Base-by-base conservation (phyloP, 2,888 invertebrate genomes). In the Acleris sparsana region DNA sequence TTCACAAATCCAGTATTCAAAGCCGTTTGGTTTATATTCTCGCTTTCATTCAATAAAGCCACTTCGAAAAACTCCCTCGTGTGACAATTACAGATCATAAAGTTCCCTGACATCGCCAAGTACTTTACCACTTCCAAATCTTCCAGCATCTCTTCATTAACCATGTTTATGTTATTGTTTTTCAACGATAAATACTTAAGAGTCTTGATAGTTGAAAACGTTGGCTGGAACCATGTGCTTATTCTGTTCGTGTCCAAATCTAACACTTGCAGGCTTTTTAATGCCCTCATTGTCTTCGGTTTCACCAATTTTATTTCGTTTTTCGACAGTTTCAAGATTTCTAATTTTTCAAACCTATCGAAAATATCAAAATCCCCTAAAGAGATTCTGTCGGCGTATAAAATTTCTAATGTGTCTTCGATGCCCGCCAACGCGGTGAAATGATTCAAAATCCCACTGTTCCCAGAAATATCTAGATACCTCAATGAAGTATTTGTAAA, bases 61-160 rank as follows among this genome's bases (percentile, higher is more conserved):
- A 85, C 72, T 46, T 93, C 92, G 44, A 93, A 87, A 9, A 94
- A 80, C n/a, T 94, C 91, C 63, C 92, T 87, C 0, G 93, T 77
- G 3, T 89, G 80, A 67, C 95, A 95, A 60, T 93, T 93, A 73
- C 95, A 95, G 0, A 94, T 83, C 20, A 95, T 91, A 7, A 92
- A 91, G 74, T 95, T 96, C 0, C 86, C 87, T 0, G 93, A 89
- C 0, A 95, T 59, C 1, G 90, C 92, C 0, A 95, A 68, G 63
- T 88, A 93, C 0, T 86, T 76, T 1, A 94, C 67, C 0, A 81
- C 71, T 1, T 82, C 75, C 6, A 95, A 85, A 71, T 95, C 95
- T 16, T 79, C 71, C 0, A 94, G 75, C 94, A 95, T 95, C 46
- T 90, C 89, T 16, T 85, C 79, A 0, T 94, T 89, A 7, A 95